Evolutionary conservation across 92 coral and sea anemone genomes (phyloP), one percentile per base, ranked within the genome.

Genomic region (Phenganax stokvisi): DNA sequence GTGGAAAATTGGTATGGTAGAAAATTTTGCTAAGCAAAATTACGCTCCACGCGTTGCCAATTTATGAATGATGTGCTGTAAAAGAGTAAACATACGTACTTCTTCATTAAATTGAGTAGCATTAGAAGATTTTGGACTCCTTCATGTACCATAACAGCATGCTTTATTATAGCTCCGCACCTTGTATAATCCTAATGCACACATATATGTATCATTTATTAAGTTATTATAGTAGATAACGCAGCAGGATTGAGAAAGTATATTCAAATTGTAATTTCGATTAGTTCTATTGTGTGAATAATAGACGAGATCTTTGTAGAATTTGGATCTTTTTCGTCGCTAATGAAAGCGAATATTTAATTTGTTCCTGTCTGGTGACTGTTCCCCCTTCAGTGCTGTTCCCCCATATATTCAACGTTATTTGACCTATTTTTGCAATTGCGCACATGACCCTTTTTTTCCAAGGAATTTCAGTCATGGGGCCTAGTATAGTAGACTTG

Each of bases 151-250:
- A 10, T 57, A 57, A 7, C 25, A 25, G 25, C n/a, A 61, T 61
- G 28, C 67, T 17, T 7, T 12, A 61, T 17, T 61, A 13, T 7
- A 7, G 5, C 67, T 12, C 67, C 17, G 67, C 37, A 54, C 16
- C n/a, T 17, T 6, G 10, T 44, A 44, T 72, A 72, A 47, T 54
- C 25, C 61, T 52, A 3, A 57, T 51, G 68, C 80, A 57, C 80
- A 57, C 58, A 76, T 56, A 58, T 57, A 8, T 76, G 80, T 76
- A 76, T 28, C 57, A 76, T 76, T 51, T 30, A 66, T 76, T 76
- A 76, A 76, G 80, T 76, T 76, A 76, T 76, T 76, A 57, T 51
- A 55, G 37, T 76, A 56, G 80, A 76, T 62, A 56, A 57, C 80
- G 69, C 80, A 27, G 31, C 51, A 60, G 57, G 58, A 56, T 56